Base-by-base conservation (phyloP, 2,888 invertebrate species). In the Pseudococcus viburni region DNA sequence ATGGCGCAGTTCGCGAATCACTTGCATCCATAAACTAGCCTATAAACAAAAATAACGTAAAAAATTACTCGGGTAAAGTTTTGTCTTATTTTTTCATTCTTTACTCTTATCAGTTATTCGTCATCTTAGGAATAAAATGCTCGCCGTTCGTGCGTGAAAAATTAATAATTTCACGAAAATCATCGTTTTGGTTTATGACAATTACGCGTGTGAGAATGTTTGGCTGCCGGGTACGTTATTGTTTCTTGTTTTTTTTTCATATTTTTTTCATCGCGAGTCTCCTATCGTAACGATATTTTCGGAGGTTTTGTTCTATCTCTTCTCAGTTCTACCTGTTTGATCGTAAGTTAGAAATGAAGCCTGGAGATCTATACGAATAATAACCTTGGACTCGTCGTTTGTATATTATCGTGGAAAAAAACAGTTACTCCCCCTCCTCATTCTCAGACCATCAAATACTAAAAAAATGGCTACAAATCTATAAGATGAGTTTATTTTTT, bases 1-100 rank as follows among this genome's bases (percentile, higher is more conserved):
- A 92, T 95, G 95, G 87, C 98, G 93, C 89, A 99, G 93, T 92
- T 98, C 97, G 90, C 96, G 95, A 91, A 98, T 98, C 80, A 98
- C 97, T 94, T 98, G 97, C 92, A 97, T 95, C 98, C 98, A 98
- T 92, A 98, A 95, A 91, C 97, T 94, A 90, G 98, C 98, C 97
- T 97, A 93, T 26, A 33, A 92, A 92, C 90, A 22, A 90, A 87
- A 87, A 80, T 73, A 87, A 8, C 11, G 33, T 46, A 19, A 51
- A 84, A 55, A 59, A 33, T 33, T 33, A 33, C 26, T 33, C 26
- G 26, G 26, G 26, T 33, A 33, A 33, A 33, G 26, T 33, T 33
- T 33, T 1, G 26, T 33, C 3, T 2, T 33, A n/a, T 33, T 33
- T 33, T 59, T 59, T 15, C 17, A 59, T 59, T n/a, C 19, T 46